A percentile compares a stretch with the other conserved stretches of the same genome.
phyloP scores from a whole-genome alignment of 1,140 invertebrate genomes.

The Trypoxylus dichotomus region DNA sequence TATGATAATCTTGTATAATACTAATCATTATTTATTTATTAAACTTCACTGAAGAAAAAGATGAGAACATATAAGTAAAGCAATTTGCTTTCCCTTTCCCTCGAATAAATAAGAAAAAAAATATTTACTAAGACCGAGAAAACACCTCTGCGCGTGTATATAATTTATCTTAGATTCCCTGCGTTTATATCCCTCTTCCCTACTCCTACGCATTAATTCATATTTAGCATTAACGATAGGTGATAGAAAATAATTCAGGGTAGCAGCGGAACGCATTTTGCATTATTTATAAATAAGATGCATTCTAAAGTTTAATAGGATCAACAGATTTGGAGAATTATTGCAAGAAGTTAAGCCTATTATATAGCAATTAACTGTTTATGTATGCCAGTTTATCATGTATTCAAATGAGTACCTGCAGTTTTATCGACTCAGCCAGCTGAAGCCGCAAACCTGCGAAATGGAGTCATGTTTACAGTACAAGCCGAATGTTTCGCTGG shows the following conservation, averaged over 20 bases:
- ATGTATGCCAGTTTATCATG: background rate
- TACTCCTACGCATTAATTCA: background rate
- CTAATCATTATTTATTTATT: too few species aligned
- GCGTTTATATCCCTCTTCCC: too few species aligned
- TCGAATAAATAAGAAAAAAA: too few species aligned
- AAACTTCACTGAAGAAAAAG: too few species aligned
- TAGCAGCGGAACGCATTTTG: background rate
- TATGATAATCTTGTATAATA: too few species aligned
- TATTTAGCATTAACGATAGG: background rate
- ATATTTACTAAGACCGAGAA: too few species aligned
- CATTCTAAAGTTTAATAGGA: background rate
- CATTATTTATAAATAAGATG: background rate
- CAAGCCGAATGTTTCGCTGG: conserved; percentile 43
- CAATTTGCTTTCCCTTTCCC: too few species aligned
- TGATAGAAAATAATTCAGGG: background rate
- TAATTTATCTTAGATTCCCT: background rate
- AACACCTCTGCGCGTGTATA: too few species aligned
- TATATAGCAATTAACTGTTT: background rate
- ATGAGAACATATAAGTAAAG: too few species aligned
- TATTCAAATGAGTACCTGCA: background rate
- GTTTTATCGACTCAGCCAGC: background rate
- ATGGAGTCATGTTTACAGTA: conserved; percentile 45
- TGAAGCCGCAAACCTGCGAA: background rate
- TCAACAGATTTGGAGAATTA: background rate
- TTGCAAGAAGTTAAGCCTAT: background rate